phyloP scores from a whole-genome alignment of 2,113 vertebrate species.

The Sinocyclocheilus maitianheensis region DNA sequence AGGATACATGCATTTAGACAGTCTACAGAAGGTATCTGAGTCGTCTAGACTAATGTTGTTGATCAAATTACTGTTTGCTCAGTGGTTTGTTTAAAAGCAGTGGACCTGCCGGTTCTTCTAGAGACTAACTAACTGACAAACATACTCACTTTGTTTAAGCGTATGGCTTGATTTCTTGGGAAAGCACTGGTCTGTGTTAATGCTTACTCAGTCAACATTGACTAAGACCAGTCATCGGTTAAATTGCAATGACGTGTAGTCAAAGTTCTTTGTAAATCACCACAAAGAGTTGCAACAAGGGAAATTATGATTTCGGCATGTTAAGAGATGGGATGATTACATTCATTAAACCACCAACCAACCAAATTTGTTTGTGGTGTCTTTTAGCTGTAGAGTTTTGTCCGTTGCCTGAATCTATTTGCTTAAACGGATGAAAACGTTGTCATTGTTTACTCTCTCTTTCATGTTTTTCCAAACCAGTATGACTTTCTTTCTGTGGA shows the following conservation, averaged over 20 bases:
- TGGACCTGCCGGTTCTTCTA: slow-evolving; percentile 46
- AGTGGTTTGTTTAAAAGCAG: slow-evolving; percentile 31
- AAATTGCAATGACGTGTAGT: background rate
- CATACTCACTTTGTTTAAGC: slow-evolving; percentile 3
- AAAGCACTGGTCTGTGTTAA: slow-evolving; percentile 4
- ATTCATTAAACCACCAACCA: background rate
- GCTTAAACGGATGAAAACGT: background rate
- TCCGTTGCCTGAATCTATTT: background rate
- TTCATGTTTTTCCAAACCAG: background rate
- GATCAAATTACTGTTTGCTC: slow-evolving; percentile 36
- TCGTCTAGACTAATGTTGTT: slow-evolving; percentile 13
- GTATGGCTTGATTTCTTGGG: background rate
- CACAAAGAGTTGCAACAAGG: background rate
- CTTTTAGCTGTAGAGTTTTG: background rate
- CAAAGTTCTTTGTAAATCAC: background rate
- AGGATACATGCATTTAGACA: background rate
- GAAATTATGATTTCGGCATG: background rate
- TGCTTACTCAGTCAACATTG: slow-evolving; percentile 7
- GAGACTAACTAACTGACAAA: slow-evolving; percentile 19
- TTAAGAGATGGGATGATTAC: background rate
- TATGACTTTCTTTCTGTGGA: background rate
- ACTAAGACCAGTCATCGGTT: background rate
- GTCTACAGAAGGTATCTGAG: background rate
- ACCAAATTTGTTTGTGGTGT: background rate
- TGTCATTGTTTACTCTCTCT: background rate